Conservation (phyloP, 2,888 invertebrate species). For the Neoascia interrupta region DNA sequence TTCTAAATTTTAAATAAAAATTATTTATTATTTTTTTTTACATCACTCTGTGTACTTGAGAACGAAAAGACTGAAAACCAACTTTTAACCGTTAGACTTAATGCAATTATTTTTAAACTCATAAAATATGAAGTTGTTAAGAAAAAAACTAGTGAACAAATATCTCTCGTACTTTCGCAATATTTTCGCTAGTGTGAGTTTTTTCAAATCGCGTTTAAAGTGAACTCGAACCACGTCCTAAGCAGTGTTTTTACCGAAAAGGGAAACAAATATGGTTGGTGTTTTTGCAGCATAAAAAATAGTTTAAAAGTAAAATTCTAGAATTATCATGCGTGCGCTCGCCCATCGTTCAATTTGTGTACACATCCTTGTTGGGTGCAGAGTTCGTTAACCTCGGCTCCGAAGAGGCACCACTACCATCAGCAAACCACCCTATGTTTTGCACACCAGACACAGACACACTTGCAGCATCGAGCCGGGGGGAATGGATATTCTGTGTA, state of each 20-base stretch:
- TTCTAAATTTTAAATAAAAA: conserved; percentile 50
- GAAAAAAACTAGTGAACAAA: conserved; percentile 73
- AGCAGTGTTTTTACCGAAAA: background rate
- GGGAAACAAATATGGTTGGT: conserved; percentile 56
- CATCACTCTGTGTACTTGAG: conserved; percentile 33
- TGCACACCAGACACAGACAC: conserved; percentile 26
- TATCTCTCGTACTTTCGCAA: conserved; percentile 78
- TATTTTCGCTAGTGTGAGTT: conserved; percentile 77
- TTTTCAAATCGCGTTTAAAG: conserved; percentile 79
- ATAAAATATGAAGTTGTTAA: conserved; percentile 75
- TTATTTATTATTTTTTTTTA: background rate
- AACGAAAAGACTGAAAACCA: conserved; percentile 57
- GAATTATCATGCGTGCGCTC: conserved; percentile 41
- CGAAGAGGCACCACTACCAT: conserved; percentile 40
- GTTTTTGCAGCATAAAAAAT: too few relatives aligned
- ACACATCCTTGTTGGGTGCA: conserved; percentile 59
- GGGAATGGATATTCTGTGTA: conserved; percentile 54
- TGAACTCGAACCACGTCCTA: conserved; percentile 25
- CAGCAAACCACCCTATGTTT: conserved; percentile 39
- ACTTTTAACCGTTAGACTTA: conserved; percentile 43
- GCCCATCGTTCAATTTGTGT: conserved; percentile 55
- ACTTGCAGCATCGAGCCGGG: conserved; percentile 1
- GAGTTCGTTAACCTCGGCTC: conserved; percentile 63
- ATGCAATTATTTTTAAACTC: conserved; percentile 64
- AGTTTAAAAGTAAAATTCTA: conserved; percentile 7